These are phyloP conservation scores for Polypedilum pembai DNA, from an alignment of 1,140 invertebrate species.

Conservation along the genomic window DNA sequence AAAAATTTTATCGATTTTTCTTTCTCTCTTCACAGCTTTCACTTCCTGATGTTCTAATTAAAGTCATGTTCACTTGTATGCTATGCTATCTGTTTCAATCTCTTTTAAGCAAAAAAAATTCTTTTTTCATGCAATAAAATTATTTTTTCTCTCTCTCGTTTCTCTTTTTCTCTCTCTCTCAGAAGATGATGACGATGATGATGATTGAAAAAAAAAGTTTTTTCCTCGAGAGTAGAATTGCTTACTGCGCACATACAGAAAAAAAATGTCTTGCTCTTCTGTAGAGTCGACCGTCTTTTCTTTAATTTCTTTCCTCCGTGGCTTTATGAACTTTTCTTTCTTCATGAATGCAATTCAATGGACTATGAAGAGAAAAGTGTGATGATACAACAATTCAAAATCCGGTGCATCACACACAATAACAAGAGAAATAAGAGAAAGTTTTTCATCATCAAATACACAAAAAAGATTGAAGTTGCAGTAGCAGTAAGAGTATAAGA, in stretches of 20 bases:
- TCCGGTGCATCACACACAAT: neutral
- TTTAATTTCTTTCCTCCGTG: neutral
- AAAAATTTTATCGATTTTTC: constrained; percentile 14
- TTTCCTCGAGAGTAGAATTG: neutral
- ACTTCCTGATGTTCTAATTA: constrained; percentile 17
- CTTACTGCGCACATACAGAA: constrained; percentile 1
- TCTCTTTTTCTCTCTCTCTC: neutral
- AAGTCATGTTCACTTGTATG: constrained; percentile 17
- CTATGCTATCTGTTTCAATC: constrained; percentile 8
- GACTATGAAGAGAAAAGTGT: neutral
- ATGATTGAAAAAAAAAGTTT: neutral
- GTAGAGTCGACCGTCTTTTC: constrained; percentile 4
- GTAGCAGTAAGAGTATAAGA: neutral
- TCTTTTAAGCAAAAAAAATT: neutral
- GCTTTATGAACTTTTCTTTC: neutral
- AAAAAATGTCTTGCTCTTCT: neutral
- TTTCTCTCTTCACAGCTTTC: neutral
- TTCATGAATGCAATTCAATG: neutral
- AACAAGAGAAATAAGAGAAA: neutral
- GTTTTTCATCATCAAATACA: neutral
- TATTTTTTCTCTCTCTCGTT: neutral
- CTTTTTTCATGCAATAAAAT: neutral
- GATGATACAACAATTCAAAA: constrained; percentile 2
- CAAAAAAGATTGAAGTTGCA: neutral
- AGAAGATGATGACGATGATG: neutral